Evolutionary conservation across 2,888 invertebrate genomes (phyloP).

Genomic region (Drosophila macrospina): DNA sequence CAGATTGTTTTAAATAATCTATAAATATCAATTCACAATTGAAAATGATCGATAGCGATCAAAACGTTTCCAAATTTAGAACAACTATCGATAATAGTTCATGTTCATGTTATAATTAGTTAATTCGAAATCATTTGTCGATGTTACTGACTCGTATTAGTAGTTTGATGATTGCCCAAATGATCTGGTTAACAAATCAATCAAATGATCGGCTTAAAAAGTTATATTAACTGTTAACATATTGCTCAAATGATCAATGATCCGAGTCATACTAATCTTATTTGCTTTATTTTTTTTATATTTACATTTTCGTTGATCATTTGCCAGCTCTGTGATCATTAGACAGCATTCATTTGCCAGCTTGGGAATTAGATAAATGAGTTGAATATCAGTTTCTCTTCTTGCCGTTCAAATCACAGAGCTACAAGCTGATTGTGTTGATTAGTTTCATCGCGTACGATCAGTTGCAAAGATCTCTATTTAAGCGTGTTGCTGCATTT

Average conservation of each 20-base stretch:
- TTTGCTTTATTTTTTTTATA: too few species aligned
- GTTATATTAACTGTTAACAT: neutral
- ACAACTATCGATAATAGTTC: neutral
- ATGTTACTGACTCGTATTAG: neutral
- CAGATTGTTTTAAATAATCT: slow-evolving; percentile 1
- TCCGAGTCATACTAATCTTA: neutral
- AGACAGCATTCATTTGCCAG: neutral
- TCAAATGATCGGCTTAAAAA: slow-evolving; percentile 5
- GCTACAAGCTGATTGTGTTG: neutral
- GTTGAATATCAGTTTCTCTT: neutral
- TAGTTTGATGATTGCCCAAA: neutral
- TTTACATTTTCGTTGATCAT: slow-evolving; percentile 4
- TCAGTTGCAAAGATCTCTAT: neutral
- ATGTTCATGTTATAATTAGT: neutral
- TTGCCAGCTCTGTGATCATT: neutral
- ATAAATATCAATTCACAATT: neutral
- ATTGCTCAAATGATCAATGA: slow-evolving; percentile 13
- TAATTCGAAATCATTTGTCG: neutral
- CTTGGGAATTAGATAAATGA: slow-evolving; percentile 6
- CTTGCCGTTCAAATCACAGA: neutral
- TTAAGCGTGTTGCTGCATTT: too few species aligned
- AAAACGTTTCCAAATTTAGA: neutral
- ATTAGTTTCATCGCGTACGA: neutral
- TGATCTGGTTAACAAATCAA: slow-evolving; percentile 1
- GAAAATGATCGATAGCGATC: too few species aligned